A percentile compares a stretch with the other conserved stretches of the same genome.
phyloP scores from a whole-genome alignment of 2,888 invertebrate genomes.

The Hemistola chrysoprasaria region DNA sequence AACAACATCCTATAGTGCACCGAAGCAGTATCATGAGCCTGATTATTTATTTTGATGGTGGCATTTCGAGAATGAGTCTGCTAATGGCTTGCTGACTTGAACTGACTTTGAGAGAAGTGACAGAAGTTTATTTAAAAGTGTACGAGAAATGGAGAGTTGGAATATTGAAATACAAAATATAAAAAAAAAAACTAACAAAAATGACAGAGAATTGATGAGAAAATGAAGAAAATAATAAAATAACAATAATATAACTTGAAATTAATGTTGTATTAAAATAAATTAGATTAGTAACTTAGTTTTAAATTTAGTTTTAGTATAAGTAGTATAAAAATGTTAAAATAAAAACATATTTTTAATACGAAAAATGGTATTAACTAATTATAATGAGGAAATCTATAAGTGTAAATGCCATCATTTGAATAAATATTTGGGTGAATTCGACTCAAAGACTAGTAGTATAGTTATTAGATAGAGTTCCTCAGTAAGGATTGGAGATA shows the following conservation, averaged over 20 bases:
- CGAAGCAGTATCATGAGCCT: slow-evolving; percentile 22
- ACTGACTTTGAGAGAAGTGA: background rate
- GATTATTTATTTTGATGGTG: slow-evolving; percentile 29
- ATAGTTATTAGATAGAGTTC: slow-evolving; percentile 55
- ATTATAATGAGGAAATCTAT: background rate
- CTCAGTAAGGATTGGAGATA: slow-evolving; percentile 45
- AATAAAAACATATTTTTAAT: no score
- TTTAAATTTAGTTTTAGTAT: background rate
- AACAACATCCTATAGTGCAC: slow-evolving; percentile 39
- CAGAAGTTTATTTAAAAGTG: no score
- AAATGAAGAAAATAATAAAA: background rate
- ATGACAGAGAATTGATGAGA: no score
- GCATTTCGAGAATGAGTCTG: slow-evolving; percentile 18
- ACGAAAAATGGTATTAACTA: no score
- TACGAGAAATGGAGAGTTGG: background rate
- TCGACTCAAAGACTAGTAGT: slow-evolving; percentile 38
- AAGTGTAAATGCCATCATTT: slow-evolving; percentile 30
- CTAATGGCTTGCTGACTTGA: background rate
- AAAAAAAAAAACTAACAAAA: no score
- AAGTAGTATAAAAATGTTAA: background rate
- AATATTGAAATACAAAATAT: background rate
- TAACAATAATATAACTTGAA: background rate
- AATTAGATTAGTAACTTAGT: background rate
- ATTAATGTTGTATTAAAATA: background rate
- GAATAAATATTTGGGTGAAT: slow-evolving; percentile 25